Conservation (phyloP, 2,113 vertebrate species). For the Tricholaema leucomelas region DNA sequence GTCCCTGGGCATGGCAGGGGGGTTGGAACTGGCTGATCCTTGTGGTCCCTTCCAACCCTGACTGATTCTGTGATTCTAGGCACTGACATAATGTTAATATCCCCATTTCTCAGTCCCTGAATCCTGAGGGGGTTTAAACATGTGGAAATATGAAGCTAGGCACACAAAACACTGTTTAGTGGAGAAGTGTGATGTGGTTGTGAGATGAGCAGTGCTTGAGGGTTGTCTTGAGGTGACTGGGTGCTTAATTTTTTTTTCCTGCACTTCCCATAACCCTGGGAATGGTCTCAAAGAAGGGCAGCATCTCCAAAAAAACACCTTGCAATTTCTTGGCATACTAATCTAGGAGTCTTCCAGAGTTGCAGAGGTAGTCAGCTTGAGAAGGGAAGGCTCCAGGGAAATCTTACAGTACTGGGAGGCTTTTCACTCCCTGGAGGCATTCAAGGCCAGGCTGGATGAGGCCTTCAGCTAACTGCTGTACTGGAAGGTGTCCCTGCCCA, state of each 20-base stretch:
- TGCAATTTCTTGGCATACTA: neutral
- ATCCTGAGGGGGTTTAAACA: neutral
- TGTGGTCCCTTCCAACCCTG: too few relatives aligned
- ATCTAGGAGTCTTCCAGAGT: neutral
- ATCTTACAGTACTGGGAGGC: too few relatives aligned
- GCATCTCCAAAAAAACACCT: neutral
- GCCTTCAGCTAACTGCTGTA: too few relatives aligned
- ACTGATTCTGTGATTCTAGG: too few relatives aligned
- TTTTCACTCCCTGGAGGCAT: too few relatives aligned
- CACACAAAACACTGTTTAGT: neutral
- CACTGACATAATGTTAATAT: neutral
- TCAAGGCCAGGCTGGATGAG: too few relatives aligned
- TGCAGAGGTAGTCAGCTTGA: neutral
- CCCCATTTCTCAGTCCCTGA: neutral
- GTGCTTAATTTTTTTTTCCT: neutral
- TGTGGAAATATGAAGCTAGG: neutral
- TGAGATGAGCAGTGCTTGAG: neutral
- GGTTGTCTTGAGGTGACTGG: conserved; percentile 3
- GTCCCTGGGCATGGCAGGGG: too few relatives aligned
- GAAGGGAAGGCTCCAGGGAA: too few relatives aligned
- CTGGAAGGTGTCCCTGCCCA: too few relatives aligned
- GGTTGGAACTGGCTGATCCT: too few relatives aligned
- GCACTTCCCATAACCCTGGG: neutral
- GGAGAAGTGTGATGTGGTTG: neutral
- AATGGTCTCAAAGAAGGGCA: neutral